phyloP scores from a whole-genome alignment of 2,113 vertebrate genomes.

The Pedetes capensis region DNA sequence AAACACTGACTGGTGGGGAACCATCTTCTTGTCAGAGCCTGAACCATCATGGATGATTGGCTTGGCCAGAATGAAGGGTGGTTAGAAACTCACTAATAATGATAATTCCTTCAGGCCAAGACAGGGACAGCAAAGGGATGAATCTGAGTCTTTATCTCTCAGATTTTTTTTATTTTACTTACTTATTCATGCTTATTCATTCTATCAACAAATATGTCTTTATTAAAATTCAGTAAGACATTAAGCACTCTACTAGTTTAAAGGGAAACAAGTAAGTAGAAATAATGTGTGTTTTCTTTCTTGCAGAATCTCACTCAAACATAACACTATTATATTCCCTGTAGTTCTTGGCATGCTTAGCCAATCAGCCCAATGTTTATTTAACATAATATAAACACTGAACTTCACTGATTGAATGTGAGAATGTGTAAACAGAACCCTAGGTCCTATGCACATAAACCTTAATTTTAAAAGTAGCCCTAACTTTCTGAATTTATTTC shows the following conservation, averaged over 20 bases:
- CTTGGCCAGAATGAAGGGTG: not conserved
- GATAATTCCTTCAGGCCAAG: not conserved
- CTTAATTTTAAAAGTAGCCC: not conserved
- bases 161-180: not conserved
- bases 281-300: not conserved
- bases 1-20: not conserved
- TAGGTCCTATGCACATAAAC: not conserved
- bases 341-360: not conserved
- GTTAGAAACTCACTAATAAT: not conserved
- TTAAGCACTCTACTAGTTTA: not conserved
- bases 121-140: not conserved
- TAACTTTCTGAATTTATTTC: constrained; percentile 21
- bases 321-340: not conserved
- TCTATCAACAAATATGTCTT: not conserved
- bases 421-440: not conserved
- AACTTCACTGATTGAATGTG: not conserved
- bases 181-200: not conserved
- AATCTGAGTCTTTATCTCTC: not conserved
- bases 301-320: not conserved
- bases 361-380: not conserved
- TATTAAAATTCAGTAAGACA: not conserved
- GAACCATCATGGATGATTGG: not conserved
- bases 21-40: not conserved
- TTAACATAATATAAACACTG: not conserved
- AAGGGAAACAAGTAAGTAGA: not conserved